Base-by-base conservation (phyloP, 2,888 invertebrate genomes). In the Eupithecia tripunctaria region DNA sequence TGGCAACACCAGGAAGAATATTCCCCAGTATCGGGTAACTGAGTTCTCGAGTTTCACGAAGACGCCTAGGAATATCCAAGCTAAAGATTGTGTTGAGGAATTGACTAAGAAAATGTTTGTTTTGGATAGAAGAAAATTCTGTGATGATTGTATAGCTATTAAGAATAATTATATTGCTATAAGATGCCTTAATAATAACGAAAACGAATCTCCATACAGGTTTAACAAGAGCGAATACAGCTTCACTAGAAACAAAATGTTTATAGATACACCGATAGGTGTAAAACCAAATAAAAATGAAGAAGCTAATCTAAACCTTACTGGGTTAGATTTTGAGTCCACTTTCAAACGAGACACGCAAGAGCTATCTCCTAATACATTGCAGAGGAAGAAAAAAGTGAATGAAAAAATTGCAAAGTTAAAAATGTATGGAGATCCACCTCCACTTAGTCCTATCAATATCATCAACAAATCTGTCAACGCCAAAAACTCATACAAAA, bases 11-110 rank as follows among this genome's bases (percentile, higher is more conserved):
- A 91, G 91, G 70, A 91, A 89, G 77, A 91, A 87, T 78, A 94
- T 96, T 82, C 95, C 95, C 0, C 94, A 95, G 41, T 95, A 95
- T 67, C 91, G 96, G 72, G 96, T 95, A 1, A 96, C 96, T 4
- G 96, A 97, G 78, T 94, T 94, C 68, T 95, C 96, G 0, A 87
- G 91, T 76, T 95, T 97, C 78, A 96, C 96, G 0, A 94, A 94
- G 82, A 95, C 95, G 78, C 96, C 97, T 0, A 95, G 95, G 81
- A 93, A 94, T 77, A 84, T 85, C 67, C 89, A 91, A 78, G 88
- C 96, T 1, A 90, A 91, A 70, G 88, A 91, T 65, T 88, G 93
- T 18, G 80, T 95, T 10, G 89, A 95, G 0, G 85, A 87, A 36
- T 88, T 96, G 1, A 89, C 88, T 72, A 86, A 87, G 63, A 85